Percentiles rank a stretch among this genome's conserved stretches.
Evolutionary conservation across 1,140 invertebrate species (phyloP).

Genomic region (Danaus melanippus): DNA sequence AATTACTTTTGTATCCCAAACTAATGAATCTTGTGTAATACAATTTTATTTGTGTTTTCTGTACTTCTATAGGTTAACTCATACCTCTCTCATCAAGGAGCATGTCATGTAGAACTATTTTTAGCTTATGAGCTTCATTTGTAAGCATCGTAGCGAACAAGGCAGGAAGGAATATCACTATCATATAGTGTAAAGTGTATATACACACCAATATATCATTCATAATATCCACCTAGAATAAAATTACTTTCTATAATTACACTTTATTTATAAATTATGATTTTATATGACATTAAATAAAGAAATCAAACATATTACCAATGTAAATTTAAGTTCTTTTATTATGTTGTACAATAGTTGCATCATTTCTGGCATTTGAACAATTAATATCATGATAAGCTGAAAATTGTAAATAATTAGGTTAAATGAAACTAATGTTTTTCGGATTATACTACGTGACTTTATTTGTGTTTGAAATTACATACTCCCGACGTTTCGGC

Average conservation of each 20-base stretch:
- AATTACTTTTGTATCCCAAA: too few relatives aligned
- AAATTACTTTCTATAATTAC: neutral
- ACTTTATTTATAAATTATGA: too few relatives aligned
- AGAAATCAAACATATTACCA: neutral
- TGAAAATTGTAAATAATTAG: neutral
- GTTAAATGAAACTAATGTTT: too few relatives aligned
- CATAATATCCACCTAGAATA: constrained; percentile 4
- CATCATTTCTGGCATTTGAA: constrained; percentile 6
- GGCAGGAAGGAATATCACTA: constrained; percentile 2
- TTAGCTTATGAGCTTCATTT: constrained; percentile 4
- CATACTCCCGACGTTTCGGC: too few relatives aligned
- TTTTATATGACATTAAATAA: too few relatives aligned
- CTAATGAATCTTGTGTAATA: too few relatives aligned
- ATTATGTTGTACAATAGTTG: constrained; percentile 2
- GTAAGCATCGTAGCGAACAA: neutral
- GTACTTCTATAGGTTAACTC: too few relatives aligned
- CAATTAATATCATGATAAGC: constrained; percentile 2
- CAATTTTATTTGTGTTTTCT: too few relatives aligned
- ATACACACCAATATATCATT: neutral
- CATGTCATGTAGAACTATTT: constrained; percentile 4
- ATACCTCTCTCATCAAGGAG: constrained; percentile 6
- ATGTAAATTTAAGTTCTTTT: constrained; percentile 5
- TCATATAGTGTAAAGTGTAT: constrained; percentile 1
- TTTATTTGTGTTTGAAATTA: too few relatives aligned
- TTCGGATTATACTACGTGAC: too few relatives aligned